Evolutionary conservation across 2,797 vertebrate species (phyloP).

Genomic region (Gallirallus australis): DNA sequence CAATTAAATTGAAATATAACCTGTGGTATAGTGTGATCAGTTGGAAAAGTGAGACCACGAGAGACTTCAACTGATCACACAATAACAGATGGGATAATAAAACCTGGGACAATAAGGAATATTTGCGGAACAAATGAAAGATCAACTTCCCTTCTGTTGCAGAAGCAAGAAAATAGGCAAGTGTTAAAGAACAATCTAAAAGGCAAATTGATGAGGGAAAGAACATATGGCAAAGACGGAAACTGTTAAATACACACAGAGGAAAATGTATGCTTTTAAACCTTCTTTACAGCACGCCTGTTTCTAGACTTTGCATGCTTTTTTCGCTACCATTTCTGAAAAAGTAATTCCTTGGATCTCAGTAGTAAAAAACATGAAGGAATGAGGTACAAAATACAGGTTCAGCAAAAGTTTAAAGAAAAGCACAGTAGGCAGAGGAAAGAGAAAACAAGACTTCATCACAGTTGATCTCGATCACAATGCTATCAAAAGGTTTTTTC

Average conservation of each 20-base stretch:
- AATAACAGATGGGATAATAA: conserved; percentile 65
- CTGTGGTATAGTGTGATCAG: conserved; percentile 17
- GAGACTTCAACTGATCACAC: conserved; percentile 50
- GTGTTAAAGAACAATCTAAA: conserved; percentile 64
- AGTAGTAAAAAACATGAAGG: not conserved
- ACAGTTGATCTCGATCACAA: not conserved
- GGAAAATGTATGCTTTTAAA: conserved; percentile 39
- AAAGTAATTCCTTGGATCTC: not conserved
- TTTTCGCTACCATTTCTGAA: not conserved
- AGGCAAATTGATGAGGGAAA: conserved; percentile 57
- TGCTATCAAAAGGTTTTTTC: not conserved
- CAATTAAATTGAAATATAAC: conserved; percentile 57
- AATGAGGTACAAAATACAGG: not conserved
- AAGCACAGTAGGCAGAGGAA: not conserved
- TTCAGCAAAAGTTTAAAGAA: not conserved
- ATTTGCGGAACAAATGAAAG: conserved; percentile 67
- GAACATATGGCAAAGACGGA: conserved; percentile 59
- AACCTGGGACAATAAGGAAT: conserved; percentile 63
- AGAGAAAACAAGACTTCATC: not conserved
- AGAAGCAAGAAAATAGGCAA: conserved; percentile 48
- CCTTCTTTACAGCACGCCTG: not conserved
- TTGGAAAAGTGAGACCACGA: conserved; percentile 36
- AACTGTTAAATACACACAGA: conserved; percentile 67
- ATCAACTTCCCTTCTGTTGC: conserved; percentile 65
- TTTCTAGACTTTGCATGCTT: not conserved